Evolutionary conservation across 2,888 invertebrate species (phyloP), one percentile per base, ranked within the genome.

Genomic region (Toxonevra muliebris): DNA sequence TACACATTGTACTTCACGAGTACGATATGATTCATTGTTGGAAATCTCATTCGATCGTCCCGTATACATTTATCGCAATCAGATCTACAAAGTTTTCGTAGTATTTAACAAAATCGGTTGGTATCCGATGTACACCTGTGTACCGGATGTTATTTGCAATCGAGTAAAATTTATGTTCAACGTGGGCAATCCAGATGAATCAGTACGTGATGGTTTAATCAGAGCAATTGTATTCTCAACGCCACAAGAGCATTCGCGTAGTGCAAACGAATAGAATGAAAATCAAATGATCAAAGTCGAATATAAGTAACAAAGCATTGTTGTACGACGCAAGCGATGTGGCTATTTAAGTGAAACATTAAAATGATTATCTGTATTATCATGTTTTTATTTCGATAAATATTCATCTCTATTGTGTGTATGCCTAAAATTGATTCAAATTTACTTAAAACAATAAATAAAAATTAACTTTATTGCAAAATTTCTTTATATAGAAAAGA

Each of bases 41-140:
- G 93, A 94, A 84, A 92, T 94, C 76, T 90, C 90, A 74, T 94
- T 94, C 84, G 93, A 94, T 86, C 86, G 93, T 9, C 92, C 93
- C 9, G 90, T 93, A 67, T 92, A 91, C 76, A 92, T 94, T 76
- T 91, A 92, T 81, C 87, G 84, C 11, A 79, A 80, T 73, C 82
- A 93, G 90, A 88, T 91, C 65, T 94, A 94, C 84, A 91, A 92
- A 82, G 91, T 94, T 75, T 93, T 92, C 61, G 92, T 94, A 40
- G 93, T 93, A 54, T 90, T 94, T 85, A 93, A 94, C 85, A 93
- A 93, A 81, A 88, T 89, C 71, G 94, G 94, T 13, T 91, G 91
- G 89, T 94, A 94, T 85, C 93, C 93, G 8, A 89, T 92, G 87
- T 93, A 92, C 71, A 88, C 89, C 7, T 92, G 92, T 80, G 89